Percentiles rank a stretch among this genome's conserved stretches.
phyloP scores from a whole-genome alignment of 2,113 vertebrate species.

The Echinops telfairi region DNA sequence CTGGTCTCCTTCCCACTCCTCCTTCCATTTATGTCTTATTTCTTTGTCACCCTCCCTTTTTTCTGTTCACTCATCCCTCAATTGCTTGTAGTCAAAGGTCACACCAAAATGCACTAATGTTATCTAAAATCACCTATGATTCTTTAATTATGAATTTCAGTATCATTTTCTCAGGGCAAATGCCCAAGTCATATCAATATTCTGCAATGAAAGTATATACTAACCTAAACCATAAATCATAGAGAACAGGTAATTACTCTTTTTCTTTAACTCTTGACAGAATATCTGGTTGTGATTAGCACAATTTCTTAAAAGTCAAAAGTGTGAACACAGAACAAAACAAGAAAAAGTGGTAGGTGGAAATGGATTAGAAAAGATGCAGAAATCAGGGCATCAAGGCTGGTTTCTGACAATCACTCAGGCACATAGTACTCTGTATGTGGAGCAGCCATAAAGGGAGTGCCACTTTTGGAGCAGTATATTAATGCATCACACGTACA shows the following conservation, averaged over 20 bases:
- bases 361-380: not conserved
- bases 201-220: not conserved
- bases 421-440: fast-evolving
- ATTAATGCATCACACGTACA: fast-evolving
- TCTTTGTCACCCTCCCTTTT: not conserved
- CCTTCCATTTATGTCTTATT: not conserved
- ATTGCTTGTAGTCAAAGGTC: not conserved
- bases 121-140: not conserved
- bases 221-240: not conserved
- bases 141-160: not conserved
- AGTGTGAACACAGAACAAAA: not conserved
- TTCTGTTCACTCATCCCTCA: not conserved
- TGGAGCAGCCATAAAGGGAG: no score
- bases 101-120: not conserved
- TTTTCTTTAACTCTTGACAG: not conserved
- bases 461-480: not conserved
- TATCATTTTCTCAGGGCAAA: not conserved
- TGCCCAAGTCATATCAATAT: not conserved
- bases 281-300: not conserved
- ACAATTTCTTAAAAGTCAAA: not conserved
- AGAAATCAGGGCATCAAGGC: fast-evolving
- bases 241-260: not conserved
- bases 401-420: fast-evolving
- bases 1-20: not conserved
- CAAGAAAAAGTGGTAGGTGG: not conserved